These are phyloP conservation scores for Podarcis lilfordi DNA, from an alignment of 2,797 vertebrate species.

Conservation along the genomic window DNA sequence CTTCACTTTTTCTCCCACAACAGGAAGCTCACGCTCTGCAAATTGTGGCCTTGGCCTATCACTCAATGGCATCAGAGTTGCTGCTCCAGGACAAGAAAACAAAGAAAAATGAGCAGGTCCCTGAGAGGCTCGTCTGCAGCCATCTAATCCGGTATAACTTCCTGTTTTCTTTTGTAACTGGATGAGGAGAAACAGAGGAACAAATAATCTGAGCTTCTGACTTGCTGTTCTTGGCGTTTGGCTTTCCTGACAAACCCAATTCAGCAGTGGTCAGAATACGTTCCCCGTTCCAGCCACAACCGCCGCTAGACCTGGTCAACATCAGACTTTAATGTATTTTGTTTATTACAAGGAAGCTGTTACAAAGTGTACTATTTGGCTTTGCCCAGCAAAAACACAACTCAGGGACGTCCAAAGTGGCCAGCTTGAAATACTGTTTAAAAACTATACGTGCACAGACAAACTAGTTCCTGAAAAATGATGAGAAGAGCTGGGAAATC, in stretches of 20 bases:
- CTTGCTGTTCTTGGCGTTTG: slow-evolving; percentile 3
- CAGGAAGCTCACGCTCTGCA: slow-evolving; percentile 42
- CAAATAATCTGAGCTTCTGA: slow-evolving; percentile 17
- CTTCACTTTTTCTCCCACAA: slow-evolving; percentile 10
- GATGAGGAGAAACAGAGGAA: slow-evolving; percentile 40
- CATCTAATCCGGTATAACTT: slow-evolving; percentile 49
- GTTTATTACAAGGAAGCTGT: not conserved
- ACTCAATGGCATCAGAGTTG: slow-evolving; percentile 13
- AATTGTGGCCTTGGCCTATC: not conserved
- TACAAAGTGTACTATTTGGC: not conserved
- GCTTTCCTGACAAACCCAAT: slow-evolving; percentile 11
- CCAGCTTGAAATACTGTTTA: not conserved
- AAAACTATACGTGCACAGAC: not conserved
- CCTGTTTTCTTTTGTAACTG: slow-evolving; percentile 55
- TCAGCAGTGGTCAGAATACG: not conserved
- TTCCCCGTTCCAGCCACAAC: slow-evolving; percentile 9
- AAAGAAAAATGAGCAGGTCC: not conserved
- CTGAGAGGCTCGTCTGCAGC: slow-evolving; percentile 12
- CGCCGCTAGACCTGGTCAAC: not conserved
- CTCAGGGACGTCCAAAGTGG: not conserved
- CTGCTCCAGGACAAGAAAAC: slow-evolving; percentile 36
- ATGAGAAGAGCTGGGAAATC: not conserved
- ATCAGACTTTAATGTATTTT: slow-evolving; percentile 2
- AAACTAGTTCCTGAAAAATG: slow-evolving; percentile 11
- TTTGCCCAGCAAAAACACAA: not conserved